A percentile compares a stretch with the other conserved stretches of the same genome.
Evolutionary conservation across 2,113 vertebrate genomes (phyloP).

Genomic region (Stictonetta naevosa): DNA sequence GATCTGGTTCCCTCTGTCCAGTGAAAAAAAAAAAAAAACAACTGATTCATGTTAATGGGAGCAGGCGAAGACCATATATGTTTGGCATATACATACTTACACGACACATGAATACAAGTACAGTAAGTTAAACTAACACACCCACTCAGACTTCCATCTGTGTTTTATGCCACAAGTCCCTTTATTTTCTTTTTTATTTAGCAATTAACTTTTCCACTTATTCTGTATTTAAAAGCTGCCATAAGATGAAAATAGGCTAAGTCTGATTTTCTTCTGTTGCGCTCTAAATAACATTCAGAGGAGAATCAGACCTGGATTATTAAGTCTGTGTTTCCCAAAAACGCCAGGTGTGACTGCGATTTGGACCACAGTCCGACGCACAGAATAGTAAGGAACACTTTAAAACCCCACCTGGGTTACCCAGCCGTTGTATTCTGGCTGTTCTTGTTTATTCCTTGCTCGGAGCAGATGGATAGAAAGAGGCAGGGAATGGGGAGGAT

Average conservation of each 20-base stretch:
- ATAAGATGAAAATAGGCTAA: conserved; percentile 13
- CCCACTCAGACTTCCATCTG: conserved; percentile 37
- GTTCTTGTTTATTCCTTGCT: conserved; percentile 57
- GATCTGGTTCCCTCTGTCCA: conserved; percentile 50
- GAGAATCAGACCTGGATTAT: conserved; percentile 21
- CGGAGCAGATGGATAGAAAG: conserved; percentile 49
- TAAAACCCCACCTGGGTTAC: conserved; percentile 46
- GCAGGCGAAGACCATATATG: conserved; percentile 59
- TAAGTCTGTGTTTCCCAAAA: neutral
- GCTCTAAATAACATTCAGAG: conserved; percentile 37
- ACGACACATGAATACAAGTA: neutral
- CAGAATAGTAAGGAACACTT: conserved; percentile 1
- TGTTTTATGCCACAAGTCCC: conserved; percentile 22
- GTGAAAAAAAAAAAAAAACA: neutral
- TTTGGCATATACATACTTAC: neutral
- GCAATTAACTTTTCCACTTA: conserved; percentile 54
- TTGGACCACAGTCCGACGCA: conserved; percentile 6
- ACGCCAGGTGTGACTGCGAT: conserved; percentile 43
- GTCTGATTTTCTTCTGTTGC: conserved; percentile 21
- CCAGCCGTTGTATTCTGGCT: conserved; percentile 59
- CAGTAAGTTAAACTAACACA: conserved; percentile 25
- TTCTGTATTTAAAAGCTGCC: conserved; percentile 53
- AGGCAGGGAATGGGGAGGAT: conserved; percentile 60
- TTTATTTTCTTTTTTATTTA: conserved; percentile 55
- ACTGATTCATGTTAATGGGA: neutral